Conservation (phyloP, 1,140 invertebrate genomes). For the Ceratina calcarata region DNA sequence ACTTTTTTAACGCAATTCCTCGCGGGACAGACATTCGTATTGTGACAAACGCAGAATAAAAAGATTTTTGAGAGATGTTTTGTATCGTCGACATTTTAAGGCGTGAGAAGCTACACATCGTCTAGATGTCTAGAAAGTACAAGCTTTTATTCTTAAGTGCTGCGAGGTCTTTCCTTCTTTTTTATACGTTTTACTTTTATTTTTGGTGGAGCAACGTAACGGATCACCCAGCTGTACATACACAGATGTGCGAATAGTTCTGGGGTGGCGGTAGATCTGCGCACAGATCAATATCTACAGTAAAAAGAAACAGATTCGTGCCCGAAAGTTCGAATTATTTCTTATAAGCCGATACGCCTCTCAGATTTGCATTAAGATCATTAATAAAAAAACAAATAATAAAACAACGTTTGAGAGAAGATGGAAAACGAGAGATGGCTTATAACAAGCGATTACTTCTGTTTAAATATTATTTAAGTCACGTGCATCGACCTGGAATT, state of each 20-base stretch:
- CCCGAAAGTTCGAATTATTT: too few relatives aligned
- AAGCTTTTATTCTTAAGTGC: not conserved
- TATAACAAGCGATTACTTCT: too few relatives aligned
- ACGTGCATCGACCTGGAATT: too few relatives aligned
- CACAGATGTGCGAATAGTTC: conserved; percentile 13
- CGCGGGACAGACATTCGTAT: too few relatives aligned
- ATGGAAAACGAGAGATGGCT: too few relatives aligned
- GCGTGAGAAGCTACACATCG: not conserved
- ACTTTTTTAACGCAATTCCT: too few relatives aligned
- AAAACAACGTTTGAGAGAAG: too few relatives aligned
- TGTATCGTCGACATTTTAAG: not conserved
- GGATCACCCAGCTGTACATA: not conserved
- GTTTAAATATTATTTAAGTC: not conserved
- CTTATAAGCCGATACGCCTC: too few relatives aligned
- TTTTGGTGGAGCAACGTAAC: not conserved
- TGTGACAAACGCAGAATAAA: too few relatives aligned
- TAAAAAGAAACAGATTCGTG: too few relatives aligned
- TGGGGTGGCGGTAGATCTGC: not conserved
- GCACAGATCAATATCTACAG: conserved; percentile 9
- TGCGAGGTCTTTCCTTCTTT: not conserved
- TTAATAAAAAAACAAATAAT: too few relatives aligned
- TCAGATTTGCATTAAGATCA: too few relatives aligned
- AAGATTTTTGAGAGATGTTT: not conserved
- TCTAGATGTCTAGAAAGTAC: not conserved
- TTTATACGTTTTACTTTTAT: not conserved